phyloP scores from a whole-genome alignment of 2,113 vertebrate species.

The Pollimyrus isidori region DNA sequence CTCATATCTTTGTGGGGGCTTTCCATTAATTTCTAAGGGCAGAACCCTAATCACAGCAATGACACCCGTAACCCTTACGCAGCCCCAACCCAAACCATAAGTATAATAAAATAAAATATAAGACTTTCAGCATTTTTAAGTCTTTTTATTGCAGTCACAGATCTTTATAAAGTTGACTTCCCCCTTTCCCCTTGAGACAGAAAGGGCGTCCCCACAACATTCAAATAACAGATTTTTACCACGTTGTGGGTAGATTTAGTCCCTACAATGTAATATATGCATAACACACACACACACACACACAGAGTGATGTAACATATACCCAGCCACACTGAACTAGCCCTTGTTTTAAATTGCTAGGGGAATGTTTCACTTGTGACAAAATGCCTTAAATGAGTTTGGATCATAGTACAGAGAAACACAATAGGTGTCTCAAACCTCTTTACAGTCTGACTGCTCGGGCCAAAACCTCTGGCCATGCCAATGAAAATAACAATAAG shows the following conservation, averaged over 20 bases:
- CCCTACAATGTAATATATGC: background rate
- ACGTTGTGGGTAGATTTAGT: background rate
- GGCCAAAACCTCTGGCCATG: background rate
- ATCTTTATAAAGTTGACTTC: background rate
- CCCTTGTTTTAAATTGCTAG: background rate
- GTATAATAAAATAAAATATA: background rate
- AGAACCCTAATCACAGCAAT: background rate
- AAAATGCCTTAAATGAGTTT: slow-evolving; percentile 10
- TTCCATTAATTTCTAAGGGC: background rate
- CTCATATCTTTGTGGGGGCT: too few relatives aligned
- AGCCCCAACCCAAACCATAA: background rate
- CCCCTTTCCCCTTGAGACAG: background rate
- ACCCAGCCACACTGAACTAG: background rate
- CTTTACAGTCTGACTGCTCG: background rate
- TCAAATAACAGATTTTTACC: background rate
- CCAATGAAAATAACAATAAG: slow-evolving; percentile 5
- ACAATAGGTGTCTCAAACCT: background rate
- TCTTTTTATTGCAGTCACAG: background rate
- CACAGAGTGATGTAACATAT: background rate
- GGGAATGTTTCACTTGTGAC: background rate
- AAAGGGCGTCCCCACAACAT: background rate
- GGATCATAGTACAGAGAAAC: background rate
- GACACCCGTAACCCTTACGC: background rate
- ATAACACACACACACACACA: background rate
- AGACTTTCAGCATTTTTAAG: background rate